Evolutionary conservation across 2,113 vertebrate genomes (phyloP).

Genomic region (Sebastes fasciatus): DNA sequence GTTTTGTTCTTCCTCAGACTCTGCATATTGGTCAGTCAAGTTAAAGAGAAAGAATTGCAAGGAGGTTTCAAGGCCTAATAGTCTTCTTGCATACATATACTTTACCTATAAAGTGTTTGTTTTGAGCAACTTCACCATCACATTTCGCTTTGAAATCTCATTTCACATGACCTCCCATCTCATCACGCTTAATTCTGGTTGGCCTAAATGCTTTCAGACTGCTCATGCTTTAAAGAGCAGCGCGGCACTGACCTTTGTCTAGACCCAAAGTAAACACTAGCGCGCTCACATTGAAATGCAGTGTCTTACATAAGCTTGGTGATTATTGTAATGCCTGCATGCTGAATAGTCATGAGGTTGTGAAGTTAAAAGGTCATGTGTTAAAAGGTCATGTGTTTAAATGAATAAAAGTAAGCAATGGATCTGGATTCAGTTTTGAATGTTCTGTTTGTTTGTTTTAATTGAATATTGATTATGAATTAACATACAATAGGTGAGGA

Average conservation of each 20-base stretch:
- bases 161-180: constrained; percentile 45
- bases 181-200: constrained; percentile 37
- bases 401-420: background rate
- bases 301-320: constrained; percentile 33
- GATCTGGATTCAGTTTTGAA: background rate
- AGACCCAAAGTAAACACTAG: constrained; percentile 47
- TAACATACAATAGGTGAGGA: background rate
- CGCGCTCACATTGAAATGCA: constrained; percentile 49
- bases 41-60: background rate
- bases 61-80: background rate
- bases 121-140: constrained; percentile 5
- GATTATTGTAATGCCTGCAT: constrained; percentile 11
- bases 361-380: constrained; percentile 22
- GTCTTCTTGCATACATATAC: background rate
- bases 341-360: constrained; percentile 22
- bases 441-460: background rate
- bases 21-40: constrained; percentile 9
- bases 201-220: constrained; percentile 52
- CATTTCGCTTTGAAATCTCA: constrained; percentile 23
- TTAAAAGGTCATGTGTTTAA: background rate
- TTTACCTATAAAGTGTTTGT: background rate
- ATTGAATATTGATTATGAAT: background rate
- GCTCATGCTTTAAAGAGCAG: constrained; percentile 55
- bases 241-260: constrained; percentile 63
- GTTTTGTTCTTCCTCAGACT: constrained; percentile 3